Evolutionary conservation across 53 echinoderm and acorn worm genomes (phyloP), one percentile per base, ranked within the genome.

Genomic region (Patiria pectinifera): DNA sequence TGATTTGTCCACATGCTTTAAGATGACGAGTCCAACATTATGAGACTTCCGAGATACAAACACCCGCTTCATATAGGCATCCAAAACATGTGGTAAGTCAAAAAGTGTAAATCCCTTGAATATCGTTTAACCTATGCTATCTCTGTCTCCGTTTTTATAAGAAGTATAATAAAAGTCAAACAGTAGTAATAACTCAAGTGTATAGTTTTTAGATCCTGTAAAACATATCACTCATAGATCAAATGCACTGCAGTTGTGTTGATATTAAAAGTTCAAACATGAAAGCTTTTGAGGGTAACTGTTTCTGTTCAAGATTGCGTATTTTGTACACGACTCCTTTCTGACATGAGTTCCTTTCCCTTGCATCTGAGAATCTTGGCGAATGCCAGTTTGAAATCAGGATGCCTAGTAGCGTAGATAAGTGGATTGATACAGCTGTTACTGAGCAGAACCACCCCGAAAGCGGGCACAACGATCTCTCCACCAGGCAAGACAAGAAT

Each of bases 341-440:
- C 90, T 12, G 90, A 80, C 80, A 62, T 69, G 59, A 77, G 48
- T 24, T 90, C 91, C 18, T 44, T 44, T 66, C 53, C 83, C 91
- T 94, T 95, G 26, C 97, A 95, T 7, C 83, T 80, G 16, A 97
- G 92, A 78, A 97, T 96, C 43, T 84, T 90, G 0, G 92, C 83
- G 45, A 96, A 97, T 58, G 95, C 96, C 9, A 92, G 83, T 76
- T 97, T 97, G 83, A 93, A 93, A 78, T 96, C 97, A 5, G 97
- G 96, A 94, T 96, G 96, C n/a, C 97, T 81, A 3, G 95, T 95
- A 62, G 94, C 96, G 91, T 97, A 97, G 46, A 97, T 93, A 44
- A 97, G 89, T 4, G 97, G 97, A 69, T 97, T 97, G 26, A 94
- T 94, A 62, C 96, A 97, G 48, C 95, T 95, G 61, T 97, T 97